Base-by-base conservation (phyloP, 1,140 invertebrate genomes). In the Oncopeltus fasciatus region DNA sequence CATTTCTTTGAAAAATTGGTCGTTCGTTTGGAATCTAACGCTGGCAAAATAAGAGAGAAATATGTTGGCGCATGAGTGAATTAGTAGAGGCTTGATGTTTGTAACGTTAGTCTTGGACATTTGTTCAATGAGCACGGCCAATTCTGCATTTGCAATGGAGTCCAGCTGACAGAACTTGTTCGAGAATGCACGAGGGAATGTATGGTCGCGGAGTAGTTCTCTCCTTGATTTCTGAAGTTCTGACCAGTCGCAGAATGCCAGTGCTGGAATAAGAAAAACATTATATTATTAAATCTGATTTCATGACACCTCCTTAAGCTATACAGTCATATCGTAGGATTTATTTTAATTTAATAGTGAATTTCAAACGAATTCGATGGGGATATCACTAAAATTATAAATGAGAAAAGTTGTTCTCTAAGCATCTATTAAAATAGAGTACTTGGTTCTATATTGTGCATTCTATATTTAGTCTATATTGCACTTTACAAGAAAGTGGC, bases 161-260 rank as follows among this genome's bases (percentile, higher is more conserved):
- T 83, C 84, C 66, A 88, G 80, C 46, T 81, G 75, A 31, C 81
- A 73, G 72, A 82, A 90, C 67, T 82, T 82, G 14, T 78, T 72
- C 0, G 88, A 86, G 49, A 83, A 82, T 57, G 83, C 78, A 56
- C 84, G 80, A 0, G 89, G 88, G 71, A 90, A 86, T 0, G 79
- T 80, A 21, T 83, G 77, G 0, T 88, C 83, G 60, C 64, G 62
- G 3, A 71, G 60, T 56, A 92, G 79, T 67, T 88, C 87, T 27
- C 91, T 76, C 26, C 90, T 77, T 0, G 79, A 80, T 63, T 86
- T 84, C 68, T 93, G 90, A 0, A 90, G 72, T 1, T 86, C 81
- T 0, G 86, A 88, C 88, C 88, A 92, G 69, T 92, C 84, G 70
- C 88, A 90, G 46, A 92, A 81, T 12, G 90, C 90, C 57, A 93